Percentiles rank a stretch among this genome's conserved stretches.
phyloP scores from a whole-genome alignment of 2,888 invertebrate species.

The Arctia plantaginis region DNA sequence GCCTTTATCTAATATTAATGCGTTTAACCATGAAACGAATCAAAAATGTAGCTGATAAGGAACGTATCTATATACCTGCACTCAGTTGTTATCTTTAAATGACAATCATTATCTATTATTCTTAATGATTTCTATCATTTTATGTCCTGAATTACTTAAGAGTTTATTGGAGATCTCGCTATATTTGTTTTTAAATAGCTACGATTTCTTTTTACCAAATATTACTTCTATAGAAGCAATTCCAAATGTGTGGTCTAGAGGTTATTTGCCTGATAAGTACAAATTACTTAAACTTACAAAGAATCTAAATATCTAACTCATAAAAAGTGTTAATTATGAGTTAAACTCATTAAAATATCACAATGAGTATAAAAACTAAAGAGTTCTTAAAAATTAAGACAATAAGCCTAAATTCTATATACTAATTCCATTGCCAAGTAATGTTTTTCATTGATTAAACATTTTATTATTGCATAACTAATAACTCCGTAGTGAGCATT shows the following conservation, averaged over 20 bases:
- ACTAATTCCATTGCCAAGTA: background rate
- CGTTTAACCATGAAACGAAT: background rate
- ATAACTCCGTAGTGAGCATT: background rate
- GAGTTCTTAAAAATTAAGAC: background rate
- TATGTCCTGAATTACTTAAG: background rate
- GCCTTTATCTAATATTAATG: background rate
- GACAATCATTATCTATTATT: background rate
- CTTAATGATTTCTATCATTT: background rate
- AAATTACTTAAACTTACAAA: background rate
- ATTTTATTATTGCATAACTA: slow-evolving; percentile 3
- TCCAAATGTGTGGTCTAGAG: background rate
- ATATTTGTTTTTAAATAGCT: background rate
- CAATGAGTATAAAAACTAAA: background rate
- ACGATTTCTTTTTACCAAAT: background rate
- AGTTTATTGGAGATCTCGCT: background rate
- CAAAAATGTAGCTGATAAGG: background rate
- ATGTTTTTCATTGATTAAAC: background rate
- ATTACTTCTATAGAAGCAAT: background rate
- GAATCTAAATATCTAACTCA: too few species aligned
- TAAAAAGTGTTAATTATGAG: background rate
- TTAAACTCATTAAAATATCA: background rate
- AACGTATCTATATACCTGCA: background rate
- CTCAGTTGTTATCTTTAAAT: background rate
- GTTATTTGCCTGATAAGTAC: background rate
- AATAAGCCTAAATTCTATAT: background rate